Base-by-base conservation (phyloP, 2,888 invertebrate genomes). In the Diogma glabrata region DNA sequence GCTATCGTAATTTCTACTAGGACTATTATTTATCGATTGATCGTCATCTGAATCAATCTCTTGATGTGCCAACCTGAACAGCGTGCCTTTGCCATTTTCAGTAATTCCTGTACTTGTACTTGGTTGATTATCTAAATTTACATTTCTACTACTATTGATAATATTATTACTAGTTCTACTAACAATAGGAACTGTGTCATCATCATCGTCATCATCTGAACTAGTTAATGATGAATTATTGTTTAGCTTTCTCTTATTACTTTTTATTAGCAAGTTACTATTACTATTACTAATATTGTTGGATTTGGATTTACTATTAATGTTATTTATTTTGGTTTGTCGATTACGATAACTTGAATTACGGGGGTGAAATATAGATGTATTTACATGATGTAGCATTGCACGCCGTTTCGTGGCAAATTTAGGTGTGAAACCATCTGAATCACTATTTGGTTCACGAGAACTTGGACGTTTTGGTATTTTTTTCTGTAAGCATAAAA, bases 31-130 rank as follows among this genome's bases (percentile, higher is more conserved):
- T 9, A 52, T 52, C 4, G 75, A 72, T 52, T 74, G 74, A 57
- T 80, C 80, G 58, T 81, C 81, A 57, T 81, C 81, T 0, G 81
- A 80, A 60, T 81, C 81, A 53, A 69, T 67, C 54, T 59, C 59
- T 53, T 77, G 72, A 66, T 76, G 72, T 52, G 75, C 72, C 65
- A 77, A 72, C 57, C 76, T 67, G 58, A 75, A 75, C 36, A 73
- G 58, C 14, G 46, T 36, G 14, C 63, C 63, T 58, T 63, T 60
- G 47, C 63, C 61, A 55, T 61, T 66, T 16, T 64, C 61, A 7
- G 65, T 66, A 26, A 66, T 63, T 63, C 82, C 82, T 59, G 81
- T 79, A 60, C 81, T 81, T 45, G 82, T 82, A 61, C 81, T 81
- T 12, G 81, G 81, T 56, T 76, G 71, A 56, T 79, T 76, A 59